phyloP scores from a whole-genome alignment of 2,113 vertebrate species.

The Struthidea cinerea region DNA sequence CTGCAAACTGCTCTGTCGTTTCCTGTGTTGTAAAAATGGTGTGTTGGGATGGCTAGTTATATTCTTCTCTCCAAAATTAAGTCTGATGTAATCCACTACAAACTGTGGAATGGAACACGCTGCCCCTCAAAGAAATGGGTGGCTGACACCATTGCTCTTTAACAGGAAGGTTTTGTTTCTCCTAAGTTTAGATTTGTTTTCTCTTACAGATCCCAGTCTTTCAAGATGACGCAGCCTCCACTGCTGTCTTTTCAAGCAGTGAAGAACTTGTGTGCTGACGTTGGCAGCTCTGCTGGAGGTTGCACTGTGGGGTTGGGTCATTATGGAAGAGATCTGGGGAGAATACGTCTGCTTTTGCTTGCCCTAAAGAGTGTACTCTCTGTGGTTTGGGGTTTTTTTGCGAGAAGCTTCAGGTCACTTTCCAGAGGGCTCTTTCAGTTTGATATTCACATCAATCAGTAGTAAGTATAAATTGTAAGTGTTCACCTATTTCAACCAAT shows the following conservation, averaged over 20 bases:
- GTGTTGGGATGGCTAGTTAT: not conserved
- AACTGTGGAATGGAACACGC: not conserved
- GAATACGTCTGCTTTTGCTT: not conserved
- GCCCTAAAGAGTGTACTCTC: accelerated
- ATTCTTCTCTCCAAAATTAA: not conserved
- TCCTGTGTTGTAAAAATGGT: not conserved
- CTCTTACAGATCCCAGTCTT: not conserved
- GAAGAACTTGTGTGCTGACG: not conserved
- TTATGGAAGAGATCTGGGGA: not conserved
- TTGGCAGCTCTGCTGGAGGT: not conserved
- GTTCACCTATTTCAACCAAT: not conserved
- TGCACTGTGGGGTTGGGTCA: not conserved
- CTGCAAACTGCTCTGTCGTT: not conserved
- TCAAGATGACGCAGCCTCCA: not conserved
- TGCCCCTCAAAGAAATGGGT: not conserved
- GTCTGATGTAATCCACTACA: not conserved
- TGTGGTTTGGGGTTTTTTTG: not conserved
- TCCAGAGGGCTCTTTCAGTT: not conserved
- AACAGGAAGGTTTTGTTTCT: not conserved
- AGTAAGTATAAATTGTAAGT: not conserved
- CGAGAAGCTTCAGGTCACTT: not conserved
- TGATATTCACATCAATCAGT: not conserved
- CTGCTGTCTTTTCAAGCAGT: not conserved
- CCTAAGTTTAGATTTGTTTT: not conserved
- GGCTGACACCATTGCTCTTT: not conserved